Conservation (phyloP, 2,888 invertebrate species). For the Bedellia somnulentella region DNA sequence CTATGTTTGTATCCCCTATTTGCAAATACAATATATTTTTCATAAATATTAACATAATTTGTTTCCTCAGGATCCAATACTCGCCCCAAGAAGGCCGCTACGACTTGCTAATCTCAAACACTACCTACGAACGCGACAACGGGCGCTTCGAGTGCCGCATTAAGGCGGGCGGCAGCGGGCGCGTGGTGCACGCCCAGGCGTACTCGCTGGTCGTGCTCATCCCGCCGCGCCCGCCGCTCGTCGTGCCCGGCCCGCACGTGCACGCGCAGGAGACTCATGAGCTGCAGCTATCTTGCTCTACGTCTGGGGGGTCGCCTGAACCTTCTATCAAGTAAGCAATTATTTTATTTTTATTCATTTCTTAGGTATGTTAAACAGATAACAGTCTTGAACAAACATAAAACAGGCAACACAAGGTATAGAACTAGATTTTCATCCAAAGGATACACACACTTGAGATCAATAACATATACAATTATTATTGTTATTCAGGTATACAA, state of each 20-base stretch:
- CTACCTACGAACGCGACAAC: conserved; percentile 88
- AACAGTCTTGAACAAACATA: too few relatives aligned
- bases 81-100: conserved; percentile 81
- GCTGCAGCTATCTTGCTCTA: conserved; percentile 78
- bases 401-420: too few relatives aligned
- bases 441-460: too few relatives aligned
- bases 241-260: conserved; percentile 75
- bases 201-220: conserved; percentile 85
- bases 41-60: too few relatives aligned
- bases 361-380: too few relatives aligned
- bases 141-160: conserved; percentile 90
- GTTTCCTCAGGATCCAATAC: conserved; percentile 43
- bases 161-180: conserved; percentile 81
- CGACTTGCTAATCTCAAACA: conserved; percentile 86
- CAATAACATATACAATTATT: too few relatives aligned
- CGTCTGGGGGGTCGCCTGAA: conserved; percentile 87
- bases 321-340: conserved; percentile 73
- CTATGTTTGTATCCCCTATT: too few relatives aligned
- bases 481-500: too few relatives aligned
- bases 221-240: conserved; percentile 77
- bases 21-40: too few relatives aligned
- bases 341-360: background rate
- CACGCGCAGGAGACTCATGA: conserved; percentile 81
- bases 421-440: too few relatives aligned
- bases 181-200: conserved; percentile 80